phyloP scores from a whole-genome alignment of 2,113 vertebrate species.

The Rhipidura dahli region DNA sequence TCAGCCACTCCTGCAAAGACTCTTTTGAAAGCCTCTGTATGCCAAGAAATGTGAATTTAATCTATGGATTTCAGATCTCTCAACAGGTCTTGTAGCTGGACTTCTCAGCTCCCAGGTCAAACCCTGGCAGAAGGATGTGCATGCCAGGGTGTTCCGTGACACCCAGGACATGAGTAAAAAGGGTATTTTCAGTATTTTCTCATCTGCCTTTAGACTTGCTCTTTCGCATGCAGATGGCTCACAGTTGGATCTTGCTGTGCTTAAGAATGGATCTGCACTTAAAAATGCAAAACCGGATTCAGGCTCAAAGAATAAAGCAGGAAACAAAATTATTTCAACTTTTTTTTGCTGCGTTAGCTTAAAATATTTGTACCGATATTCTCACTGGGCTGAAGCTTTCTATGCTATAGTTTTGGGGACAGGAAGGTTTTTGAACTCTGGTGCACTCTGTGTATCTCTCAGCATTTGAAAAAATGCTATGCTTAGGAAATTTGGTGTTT shows the following conservation, averaged over 20 bases:
- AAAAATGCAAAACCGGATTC: not conserved
- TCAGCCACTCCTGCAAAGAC: not conserved
- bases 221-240: not conserved
- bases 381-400: not conserved
- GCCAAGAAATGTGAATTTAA: not conserved
- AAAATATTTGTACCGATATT: not conserved
- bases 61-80: not conserved
- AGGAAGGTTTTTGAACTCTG: not conserved
- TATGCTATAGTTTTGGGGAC: not conserved
- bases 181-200: not conserved
- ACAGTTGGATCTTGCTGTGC: not conserved
- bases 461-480: not conserved
- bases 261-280: not conserved
- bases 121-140: not conserved
- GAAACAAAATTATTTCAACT: not conserved
- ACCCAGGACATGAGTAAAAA: not conserved
- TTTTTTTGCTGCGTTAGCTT: not conserved
- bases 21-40: not conserved
- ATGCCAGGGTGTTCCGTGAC: not conserved
- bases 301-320: not conserved
- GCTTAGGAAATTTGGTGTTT: not conserved
- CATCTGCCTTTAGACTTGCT: not conserved
- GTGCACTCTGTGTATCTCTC: not conserved
- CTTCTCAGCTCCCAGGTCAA: not conserved
- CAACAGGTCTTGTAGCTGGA: not conserved